A percentile compares a stretch with the other conserved stretches of the same genome.
Conservation (phyloP, 2,113 vertebrate species). For the Sprattus sprattus region DNA sequence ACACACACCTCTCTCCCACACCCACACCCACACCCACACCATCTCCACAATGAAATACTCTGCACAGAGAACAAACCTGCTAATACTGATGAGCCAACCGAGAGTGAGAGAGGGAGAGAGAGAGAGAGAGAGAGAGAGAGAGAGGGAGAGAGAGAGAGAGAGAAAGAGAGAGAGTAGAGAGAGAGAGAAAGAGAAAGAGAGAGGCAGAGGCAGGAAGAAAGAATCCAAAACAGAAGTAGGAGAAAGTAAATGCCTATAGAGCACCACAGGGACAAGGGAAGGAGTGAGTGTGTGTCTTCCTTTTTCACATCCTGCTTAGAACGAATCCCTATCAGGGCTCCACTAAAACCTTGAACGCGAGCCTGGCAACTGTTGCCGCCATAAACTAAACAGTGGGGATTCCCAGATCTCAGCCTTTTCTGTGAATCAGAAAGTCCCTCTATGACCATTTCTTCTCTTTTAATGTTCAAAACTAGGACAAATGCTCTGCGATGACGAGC, state of each 20-base stretch:
- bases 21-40: not conserved
- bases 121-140: not conserved
- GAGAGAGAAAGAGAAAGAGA: not conserved
- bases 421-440: not conserved
- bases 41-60: not conserved
- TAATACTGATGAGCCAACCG: not conserved
- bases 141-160: not conserved
- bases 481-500: not conserved
- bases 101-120: not conserved
- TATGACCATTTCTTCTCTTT: not conserved
- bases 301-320: not conserved
- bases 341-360: not conserved
- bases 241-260: not conserved
- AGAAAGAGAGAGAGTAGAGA: too few relatives aligned
- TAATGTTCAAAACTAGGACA: not conserved
- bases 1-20: not conserved
- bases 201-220: not conserved
- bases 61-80: not conserved
- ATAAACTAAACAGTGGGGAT: not conserved
- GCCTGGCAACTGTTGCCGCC: not conserved
- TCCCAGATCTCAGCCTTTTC: not conserved
- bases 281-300: not conserved
- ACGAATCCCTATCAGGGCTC: not conserved
- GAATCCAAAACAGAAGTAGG: not conserved
- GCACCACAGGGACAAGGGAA: not conserved